These are phyloP conservation scores for Rotaria magnacalcarata DNA, from an alignment of 2,888 invertebrate species.

Conservation along the genomic window DNA sequence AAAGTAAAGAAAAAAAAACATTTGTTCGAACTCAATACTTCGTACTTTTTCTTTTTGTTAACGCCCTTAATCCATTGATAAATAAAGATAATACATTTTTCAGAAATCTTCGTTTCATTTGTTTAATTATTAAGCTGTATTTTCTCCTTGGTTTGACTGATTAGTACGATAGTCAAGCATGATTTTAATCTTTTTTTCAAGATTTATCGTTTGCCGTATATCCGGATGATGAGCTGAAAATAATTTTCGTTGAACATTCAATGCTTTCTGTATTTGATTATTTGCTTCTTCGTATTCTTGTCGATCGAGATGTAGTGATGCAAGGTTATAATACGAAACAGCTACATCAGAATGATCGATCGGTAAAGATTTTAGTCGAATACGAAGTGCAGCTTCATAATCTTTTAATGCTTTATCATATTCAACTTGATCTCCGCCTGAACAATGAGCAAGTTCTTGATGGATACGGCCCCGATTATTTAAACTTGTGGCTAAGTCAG, in stretches of 20 bases:
- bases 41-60: no score
- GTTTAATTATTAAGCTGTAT: no score
- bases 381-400: constrained; percentile 8
- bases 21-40: no score
- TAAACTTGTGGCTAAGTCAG: constrained; percentile 25
- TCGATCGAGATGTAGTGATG: background rate
- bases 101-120: no score
- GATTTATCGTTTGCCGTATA: background rate
- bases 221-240: background rate
- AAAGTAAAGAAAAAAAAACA: no score
- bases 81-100: no score
- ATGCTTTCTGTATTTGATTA: background rate
- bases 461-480: background rate
- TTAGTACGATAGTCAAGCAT: background rate
- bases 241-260: background rate
- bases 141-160: background rate
- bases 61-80: no score
- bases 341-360: background rate
- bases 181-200: background rate
- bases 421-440: background rate
- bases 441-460: background rate
- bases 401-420: background rate
- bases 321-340: constrained; percentile 2
- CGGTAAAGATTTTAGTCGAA: background rate
- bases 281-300: background rate